Evolutionary conservation across 2,888 invertebrate genomes (phyloP).

Genomic region (Hyposoter didymator): DNA sequence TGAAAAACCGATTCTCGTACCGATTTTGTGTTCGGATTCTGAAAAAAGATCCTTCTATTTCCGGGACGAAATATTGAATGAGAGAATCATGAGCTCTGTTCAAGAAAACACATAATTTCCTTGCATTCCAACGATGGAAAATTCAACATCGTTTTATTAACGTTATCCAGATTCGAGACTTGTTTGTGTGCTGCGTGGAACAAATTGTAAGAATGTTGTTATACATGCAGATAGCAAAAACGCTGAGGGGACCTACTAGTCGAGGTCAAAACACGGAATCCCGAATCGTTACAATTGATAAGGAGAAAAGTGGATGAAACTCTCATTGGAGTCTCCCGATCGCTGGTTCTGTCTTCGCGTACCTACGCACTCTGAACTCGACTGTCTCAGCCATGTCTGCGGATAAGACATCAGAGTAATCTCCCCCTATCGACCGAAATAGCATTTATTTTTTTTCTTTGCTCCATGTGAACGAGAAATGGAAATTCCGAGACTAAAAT

Average conservation of each 20-base stretch:
- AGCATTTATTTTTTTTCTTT: background rate
- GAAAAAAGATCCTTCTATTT: no score
- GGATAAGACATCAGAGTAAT: constrained; percentile 18
- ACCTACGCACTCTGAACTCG: constrained; percentile 15
- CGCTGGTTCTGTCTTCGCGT: background rate
- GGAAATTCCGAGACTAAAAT: background rate
- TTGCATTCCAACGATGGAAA: no score
- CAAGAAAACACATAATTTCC: no score
- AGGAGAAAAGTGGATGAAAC: background rate
- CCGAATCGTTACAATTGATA: background rate
- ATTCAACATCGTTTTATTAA: background rate
- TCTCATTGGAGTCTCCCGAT: background rate
- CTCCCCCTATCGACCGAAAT: background rate
- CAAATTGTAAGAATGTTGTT: constrained; percentile 4
- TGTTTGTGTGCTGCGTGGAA: background rate
- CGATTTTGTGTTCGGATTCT: no score
- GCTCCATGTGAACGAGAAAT: background rate
- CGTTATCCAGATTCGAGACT: background rate
- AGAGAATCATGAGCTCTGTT: no score
- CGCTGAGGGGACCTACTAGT: background rate
- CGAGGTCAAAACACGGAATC: constrained; percentile 7
- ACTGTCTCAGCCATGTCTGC: constrained; percentile 24
- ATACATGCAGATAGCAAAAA: background rate
- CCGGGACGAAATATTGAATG: no score
- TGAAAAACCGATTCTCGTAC: no score